Base-by-base conservation (phyloP, 1,140 invertebrate species). In the Drosophila dunni region DNA sequence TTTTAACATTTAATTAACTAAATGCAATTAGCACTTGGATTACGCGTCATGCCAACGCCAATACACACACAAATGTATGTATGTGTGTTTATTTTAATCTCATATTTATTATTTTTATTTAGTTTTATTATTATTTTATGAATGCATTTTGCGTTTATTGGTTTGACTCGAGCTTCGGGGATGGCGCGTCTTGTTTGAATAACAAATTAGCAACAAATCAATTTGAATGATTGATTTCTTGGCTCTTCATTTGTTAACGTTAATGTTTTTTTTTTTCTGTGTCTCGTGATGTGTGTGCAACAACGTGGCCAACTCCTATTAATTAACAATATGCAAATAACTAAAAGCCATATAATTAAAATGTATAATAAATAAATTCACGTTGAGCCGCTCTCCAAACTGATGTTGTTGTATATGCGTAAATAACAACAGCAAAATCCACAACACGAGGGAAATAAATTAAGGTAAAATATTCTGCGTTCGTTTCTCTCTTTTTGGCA, bases 151-250 rank as follows among this genome's bases (percentile, higher is more conserved):
- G 68, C 65, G 65, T 50, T 62, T 56, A 57, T 74, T 74, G 68
- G 73, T 66, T 78, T 79, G 62, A 63, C 60, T 65, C 56, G 56
- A 46, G 72, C 38, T 50, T 24, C 6, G 24, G 24, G 60, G 11
- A 66, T 36, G 36, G 62, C 53, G 62, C 53, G 42, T 61, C 50
- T 68, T 84, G 70, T 85, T 85, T 85, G 83, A 83, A 89, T 88
- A 89, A 83, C 73, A 88, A 88, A 89, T 89, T 88, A 78, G 72
- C 77, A 79, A 80, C 84, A 78, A 88, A 88, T 88, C 84, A 88
- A 83, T 72, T 86, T 86, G 80, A 86, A 79, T 88, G 83, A 88
- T 88, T 88, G 83, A 88, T 88, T 88, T 88, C 76, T 86, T 88
- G 82, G 78, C 82, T 84, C 68, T 68, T 48, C 42, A 42, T 20